A percentile compares a stretch with the other conserved stretches of the same genome.
Conservation (phyloP, 2,113 vertebrate species). For the Trematomus loennbergii region DNA sequence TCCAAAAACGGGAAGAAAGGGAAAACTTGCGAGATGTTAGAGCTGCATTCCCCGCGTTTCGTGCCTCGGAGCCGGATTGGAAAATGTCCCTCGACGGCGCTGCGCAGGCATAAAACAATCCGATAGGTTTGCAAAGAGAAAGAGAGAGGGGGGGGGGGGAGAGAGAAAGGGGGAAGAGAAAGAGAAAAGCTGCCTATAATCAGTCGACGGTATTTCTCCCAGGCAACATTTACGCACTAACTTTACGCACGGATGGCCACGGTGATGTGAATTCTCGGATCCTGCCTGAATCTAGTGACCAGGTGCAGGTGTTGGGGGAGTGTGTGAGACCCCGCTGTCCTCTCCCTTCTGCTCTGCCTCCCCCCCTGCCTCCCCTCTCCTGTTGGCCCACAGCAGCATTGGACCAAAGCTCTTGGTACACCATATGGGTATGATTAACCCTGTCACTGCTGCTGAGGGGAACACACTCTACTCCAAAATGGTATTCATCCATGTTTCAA, state of each 20-base stretch:
- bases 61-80: slow-evolving; percentile 47
- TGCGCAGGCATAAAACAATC: slow-evolving; percentile 53
- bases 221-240: too few species aligned
- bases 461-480: slow-evolving; percentile 18
- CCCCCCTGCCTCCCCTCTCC: slow-evolving; percentile 72
- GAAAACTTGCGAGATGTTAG: slow-evolving; percentile 73
- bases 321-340: slow-evolving; percentile 64
- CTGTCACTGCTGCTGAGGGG: slow-evolving; percentile 62
- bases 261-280: too few species aligned
- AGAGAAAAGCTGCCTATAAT: neutral
- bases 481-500: neutral
- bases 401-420: slow-evolving; percentile 77
- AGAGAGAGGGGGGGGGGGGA: neutral
- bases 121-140: slow-evolving; percentile 52
- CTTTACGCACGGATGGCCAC: too few species aligned
- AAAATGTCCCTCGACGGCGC: slow-evolving; percentile 37
- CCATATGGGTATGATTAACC: slow-evolving; percentile 83
- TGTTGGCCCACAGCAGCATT: slow-evolving; percentile 79
- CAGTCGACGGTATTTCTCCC: too few species aligned
- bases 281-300: slow-evolving; percentile 58
- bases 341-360: slow-evolving; percentile 79
- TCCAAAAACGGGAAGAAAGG: neutral
- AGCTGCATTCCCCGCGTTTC: slow-evolving; percentile 71
- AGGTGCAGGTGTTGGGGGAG: slow-evolving; percentile 80
- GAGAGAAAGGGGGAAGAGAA: neutral